Base-by-base conservation (phyloP, 92 coral and sea anemone genomes). In the Porites evermanni region DNA sequence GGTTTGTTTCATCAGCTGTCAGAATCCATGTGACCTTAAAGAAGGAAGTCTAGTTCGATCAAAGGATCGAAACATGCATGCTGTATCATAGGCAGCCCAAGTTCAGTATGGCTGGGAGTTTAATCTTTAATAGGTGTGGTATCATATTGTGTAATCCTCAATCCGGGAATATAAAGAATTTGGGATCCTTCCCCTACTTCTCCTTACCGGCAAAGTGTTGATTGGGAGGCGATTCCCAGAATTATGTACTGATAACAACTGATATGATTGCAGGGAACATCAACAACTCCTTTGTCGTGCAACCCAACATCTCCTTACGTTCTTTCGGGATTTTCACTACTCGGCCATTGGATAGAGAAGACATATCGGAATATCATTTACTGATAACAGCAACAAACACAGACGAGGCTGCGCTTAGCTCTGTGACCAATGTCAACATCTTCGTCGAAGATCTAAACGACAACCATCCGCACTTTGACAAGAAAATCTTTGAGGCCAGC, bases 281-380 rank as follows among this genome's bases (percentile, higher is more conserved):
- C 16, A 72, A 79, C 47, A 56, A 83, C 54, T 61, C 80, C 53
- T 87, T 91, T 81, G 52, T 74, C 13, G 64, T 88, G 16, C 23
- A 32, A 17, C 86, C 94, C 47, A 91, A 88, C 75, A 69, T 21
- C 38, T 81, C 94, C 12, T 68, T 83, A 26, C 38, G n/a, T 50
- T 63, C 50, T 74, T 53, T 83, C 7, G 89, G 86, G 44, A 54
- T 91, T 52, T 91, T 74, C 73, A 83, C 91, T 9, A 58, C 75
- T 52, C 74, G 68, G 9, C 71, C 92, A 18, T 86, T 91, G 65
- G 89, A 91, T 77, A 89, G 94, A 12, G 94, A 91, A 59, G 63
- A 82, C 23, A 71, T 53, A 14, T 63, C 86, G 50, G 44, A 32
- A 61, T 68, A 78, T 69, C 83, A 72, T 26, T 86, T 91, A 1